phyloP scores from a whole-genome alignment of 2,888 invertebrate species.

The Drosophila melanosoma region DNA sequence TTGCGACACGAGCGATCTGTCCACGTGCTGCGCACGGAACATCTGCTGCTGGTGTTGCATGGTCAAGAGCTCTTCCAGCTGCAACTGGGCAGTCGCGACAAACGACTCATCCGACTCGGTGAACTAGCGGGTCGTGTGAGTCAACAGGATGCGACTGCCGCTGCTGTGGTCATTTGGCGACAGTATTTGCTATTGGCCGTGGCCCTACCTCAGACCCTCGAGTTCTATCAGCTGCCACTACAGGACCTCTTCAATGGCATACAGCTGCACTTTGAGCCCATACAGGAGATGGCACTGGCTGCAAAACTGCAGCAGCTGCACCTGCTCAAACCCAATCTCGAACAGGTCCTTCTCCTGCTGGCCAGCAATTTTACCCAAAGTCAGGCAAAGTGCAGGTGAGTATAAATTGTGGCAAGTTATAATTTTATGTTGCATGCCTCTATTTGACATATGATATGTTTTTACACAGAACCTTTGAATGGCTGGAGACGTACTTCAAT shows the following conservation, averaged over 20 bases:
- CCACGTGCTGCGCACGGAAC: constrained; percentile 70
- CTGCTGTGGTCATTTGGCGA: constrained; percentile 76
- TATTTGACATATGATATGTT: background rate
- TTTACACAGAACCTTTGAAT: constrained; percentile 75
- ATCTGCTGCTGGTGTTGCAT: constrained; percentile 76
- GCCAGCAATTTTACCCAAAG: constrained; percentile 67
- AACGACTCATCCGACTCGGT: constrained; percentile 74
- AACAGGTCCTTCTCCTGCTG: constrained; percentile 72
- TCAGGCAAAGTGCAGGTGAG: constrained; percentile 66
- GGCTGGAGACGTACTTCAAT: constrained; percentile 81
- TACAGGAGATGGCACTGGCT: constrained; percentile 77
- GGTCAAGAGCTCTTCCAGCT: constrained; percentile 79
- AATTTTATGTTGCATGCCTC: background rate
- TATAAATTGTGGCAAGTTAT: background rate
- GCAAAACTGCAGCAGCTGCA: constrained; percentile 71
- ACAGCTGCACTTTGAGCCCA: constrained; percentile 65
- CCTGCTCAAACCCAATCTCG: constrained; percentile 60
- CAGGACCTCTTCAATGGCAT: constrained; percentile 49
- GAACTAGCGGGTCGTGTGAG: constrained; percentile 67
- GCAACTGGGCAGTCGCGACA: constrained; percentile 65
- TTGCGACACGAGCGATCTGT: constrained; percentile 67
- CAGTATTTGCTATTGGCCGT: constrained; percentile 74
- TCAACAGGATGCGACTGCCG: constrained; percentile 55
- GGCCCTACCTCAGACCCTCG: constrained; percentile 73
- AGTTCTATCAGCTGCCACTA: constrained; percentile 78